phyloP scores from a whole-genome alignment of 1,140 invertebrate species.

The Cyclargus thomasi region DNA sequence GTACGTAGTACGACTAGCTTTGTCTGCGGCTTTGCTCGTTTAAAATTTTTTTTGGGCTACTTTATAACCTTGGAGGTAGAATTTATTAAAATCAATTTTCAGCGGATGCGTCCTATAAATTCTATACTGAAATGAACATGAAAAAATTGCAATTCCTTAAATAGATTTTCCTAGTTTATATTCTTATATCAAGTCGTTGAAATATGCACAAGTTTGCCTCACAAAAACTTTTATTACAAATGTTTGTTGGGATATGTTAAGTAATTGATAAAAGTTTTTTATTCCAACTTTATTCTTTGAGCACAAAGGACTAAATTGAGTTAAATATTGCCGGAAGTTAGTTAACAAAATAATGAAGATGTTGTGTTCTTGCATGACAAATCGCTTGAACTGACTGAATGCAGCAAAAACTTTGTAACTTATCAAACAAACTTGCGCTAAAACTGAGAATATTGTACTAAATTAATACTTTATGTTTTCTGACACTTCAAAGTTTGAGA shows the following conservation, averaged over 20 bases:
- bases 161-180: too few species aligned
- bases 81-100: too few species aligned
- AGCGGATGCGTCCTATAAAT: too few species aligned
- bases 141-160: too few species aligned
- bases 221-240: neutral
- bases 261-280: neutral
- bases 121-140: too few species aligned
- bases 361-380: neutral
- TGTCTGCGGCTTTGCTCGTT: too few species aligned
- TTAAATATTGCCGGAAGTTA: neutral
- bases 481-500: too few species aligned
- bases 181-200: neutral
- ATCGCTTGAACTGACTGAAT: neutral
- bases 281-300: neutral
- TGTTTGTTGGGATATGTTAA: neutral
- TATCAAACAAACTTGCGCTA: neutral
- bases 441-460: neutral
- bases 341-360: neutral
- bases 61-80: too few species aligned
- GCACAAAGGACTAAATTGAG: slow-evolving; percentile 2
- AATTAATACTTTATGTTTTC: neutral
- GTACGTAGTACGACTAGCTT: too few species aligned
- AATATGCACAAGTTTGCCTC: neutral
- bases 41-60: too few species aligned
- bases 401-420: neutral